These are phyloP conservation scores for Oophaga pumilio DNA, from an alignment of 2,113 vertebrate genomes.

Conservation along the genomic window DNA sequence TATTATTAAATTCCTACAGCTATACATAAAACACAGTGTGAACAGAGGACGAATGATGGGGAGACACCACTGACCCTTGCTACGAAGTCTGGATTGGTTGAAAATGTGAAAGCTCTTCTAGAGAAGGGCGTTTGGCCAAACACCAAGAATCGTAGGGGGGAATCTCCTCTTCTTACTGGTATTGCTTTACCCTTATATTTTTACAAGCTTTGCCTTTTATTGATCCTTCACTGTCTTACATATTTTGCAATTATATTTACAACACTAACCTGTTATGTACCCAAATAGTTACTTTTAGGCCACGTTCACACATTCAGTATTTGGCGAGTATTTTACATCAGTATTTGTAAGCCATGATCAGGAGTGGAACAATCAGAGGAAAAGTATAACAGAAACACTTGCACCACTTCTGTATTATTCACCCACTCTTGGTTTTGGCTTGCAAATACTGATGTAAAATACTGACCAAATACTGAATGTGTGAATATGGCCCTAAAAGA, in stretches of 20 bases:
- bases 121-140: slow-evolving; percentile 79
- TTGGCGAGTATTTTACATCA: too few species aligned
- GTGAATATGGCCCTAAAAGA: too few species aligned
- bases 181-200: slow-evolving; percentile 56
- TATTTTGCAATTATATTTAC: not conserved
- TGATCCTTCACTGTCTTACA: not conserved
- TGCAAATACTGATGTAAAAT: too few species aligned
- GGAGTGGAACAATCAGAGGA: too few species aligned
- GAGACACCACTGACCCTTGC: slow-evolving; percentile 83
- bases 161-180: slow-evolving; percentile 83
- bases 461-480: too few species aligned
- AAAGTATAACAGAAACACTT: too few species aligned
- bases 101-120: slow-evolving; percentile 76
- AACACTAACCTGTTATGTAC: not conserved
- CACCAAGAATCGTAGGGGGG: slow-evolving; percentile 79
- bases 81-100: slow-evolving; percentile 71
- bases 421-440: too few species aligned
- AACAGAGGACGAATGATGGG: slow-evolving; percentile 79
- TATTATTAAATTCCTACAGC: slow-evolving; percentile 63
- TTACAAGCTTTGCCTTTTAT: not conserved
- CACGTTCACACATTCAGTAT: too few species aligned
- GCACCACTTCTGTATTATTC: too few species aligned
- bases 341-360: too few species aligned
- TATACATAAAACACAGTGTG: slow-evolving; percentile 75
- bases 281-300: too few species aligned